These are phyloP conservation scores for Heliocidaris tuberculata DNA, from an alignment of 35 echinoderm and acorn worm species.

Conservation along the genomic window DNA sequence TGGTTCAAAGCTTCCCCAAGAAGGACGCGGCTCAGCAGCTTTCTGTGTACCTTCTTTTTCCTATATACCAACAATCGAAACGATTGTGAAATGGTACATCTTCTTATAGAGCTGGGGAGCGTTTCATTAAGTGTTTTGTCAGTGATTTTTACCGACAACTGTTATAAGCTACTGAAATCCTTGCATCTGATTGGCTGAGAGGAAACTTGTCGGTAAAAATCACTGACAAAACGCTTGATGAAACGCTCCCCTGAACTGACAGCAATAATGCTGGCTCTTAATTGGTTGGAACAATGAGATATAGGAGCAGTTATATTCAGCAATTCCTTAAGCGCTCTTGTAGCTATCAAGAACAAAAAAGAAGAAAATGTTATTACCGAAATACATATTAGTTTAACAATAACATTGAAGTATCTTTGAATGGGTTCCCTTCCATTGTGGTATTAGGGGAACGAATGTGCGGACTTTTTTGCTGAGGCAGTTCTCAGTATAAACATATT, in stretches of 20 bases:
- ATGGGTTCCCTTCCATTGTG: too few species aligned
- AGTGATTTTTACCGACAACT: too few species aligned
- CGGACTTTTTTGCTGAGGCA: too few species aligned
- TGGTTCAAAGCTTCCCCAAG: not conserved
- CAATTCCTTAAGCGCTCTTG: not conserved
- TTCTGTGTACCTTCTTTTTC: not conserved
- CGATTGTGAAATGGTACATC: not conserved
- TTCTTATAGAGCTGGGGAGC: not conserved
- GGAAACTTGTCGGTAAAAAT: too few species aligned
- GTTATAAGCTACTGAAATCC: too few species aligned
- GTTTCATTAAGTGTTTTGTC: too few species aligned
- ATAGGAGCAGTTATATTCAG: not conserved
- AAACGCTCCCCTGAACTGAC: not conserved
- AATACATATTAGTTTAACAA: not conserved
- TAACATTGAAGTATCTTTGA: not conserved
- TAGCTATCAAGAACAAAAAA: too few species aligned
- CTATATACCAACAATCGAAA: too few species aligned
- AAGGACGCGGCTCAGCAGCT: not conserved
- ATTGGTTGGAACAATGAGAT: conserved; percentile 10
- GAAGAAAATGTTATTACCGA: not conserved
- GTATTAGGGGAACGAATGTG: not conserved
- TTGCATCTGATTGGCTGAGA: too few species aligned
- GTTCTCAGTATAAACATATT: too few species aligned
- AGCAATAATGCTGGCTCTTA: not conserved
- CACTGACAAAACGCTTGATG: too few species aligned